Evolutionary conservation across 2,797 vertebrate species (phyloP).

Genomic region (Gobio occitaniae): DNA sequence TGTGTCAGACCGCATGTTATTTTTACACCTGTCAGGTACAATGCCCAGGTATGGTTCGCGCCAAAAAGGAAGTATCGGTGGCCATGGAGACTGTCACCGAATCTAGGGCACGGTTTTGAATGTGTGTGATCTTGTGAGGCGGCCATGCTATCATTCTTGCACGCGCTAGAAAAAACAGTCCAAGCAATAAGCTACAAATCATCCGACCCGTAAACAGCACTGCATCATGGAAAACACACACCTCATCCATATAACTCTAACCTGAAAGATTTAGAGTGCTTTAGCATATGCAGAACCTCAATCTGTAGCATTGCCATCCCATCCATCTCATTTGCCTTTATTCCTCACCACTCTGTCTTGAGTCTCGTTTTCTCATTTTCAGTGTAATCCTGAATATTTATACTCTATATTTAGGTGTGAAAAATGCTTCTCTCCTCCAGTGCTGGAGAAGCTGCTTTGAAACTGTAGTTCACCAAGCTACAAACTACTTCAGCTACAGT

Average conservation of each 20-base stretch:
- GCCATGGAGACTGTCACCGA: slow-evolving; percentile 47
- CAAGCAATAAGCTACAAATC: slow-evolving; percentile 52
- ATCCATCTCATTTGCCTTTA: slow-evolving; percentile 15
- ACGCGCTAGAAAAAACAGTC: slow-evolving; percentile 35
- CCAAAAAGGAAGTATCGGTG: slow-evolving; percentile 31
- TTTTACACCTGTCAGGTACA: slow-evolving; percentile 59
- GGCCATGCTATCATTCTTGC: slow-evolving; percentile 40
- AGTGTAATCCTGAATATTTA: neutral
- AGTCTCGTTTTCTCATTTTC: slow-evolving; percentile 17
- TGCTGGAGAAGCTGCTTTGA: neutral
- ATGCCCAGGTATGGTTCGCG: slow-evolving; percentile 31
- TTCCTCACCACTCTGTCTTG: slow-evolving; percentile 14
- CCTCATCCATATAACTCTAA: slow-evolving; percentile 44
- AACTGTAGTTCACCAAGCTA: neutral
- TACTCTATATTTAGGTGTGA: slow-evolving; percentile 17
- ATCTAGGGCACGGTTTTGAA: slow-evolving; percentile 50
- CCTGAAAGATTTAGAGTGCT: slow-evolving; percentile 43
- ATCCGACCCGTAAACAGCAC: slow-evolving; percentile 29
- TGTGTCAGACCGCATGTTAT: slow-evolving; percentile 45
- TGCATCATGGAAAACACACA: slow-evolving; percentile 39
- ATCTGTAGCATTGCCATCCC: slow-evolving; percentile 9
- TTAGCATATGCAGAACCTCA: slow-evolving; percentile 44
- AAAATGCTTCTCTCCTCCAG: neutral
- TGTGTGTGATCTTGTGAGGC: slow-evolving; percentile 47
- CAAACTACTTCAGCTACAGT: neutral